Conservation (phyloP, 2,797 vertebrate genomes). For the Neosalanx taihuensis region DNA sequence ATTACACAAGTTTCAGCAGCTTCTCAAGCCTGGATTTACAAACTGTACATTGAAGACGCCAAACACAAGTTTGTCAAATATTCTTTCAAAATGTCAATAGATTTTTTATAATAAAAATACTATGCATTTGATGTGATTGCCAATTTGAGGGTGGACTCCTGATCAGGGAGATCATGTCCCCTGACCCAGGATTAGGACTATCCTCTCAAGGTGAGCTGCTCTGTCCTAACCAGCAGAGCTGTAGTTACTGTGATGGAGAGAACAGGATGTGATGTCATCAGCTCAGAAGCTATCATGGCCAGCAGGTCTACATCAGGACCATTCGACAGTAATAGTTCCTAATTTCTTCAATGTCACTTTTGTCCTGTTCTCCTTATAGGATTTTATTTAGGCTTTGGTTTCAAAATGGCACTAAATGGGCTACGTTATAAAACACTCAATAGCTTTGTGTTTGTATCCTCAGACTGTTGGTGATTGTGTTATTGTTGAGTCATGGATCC, state of each 20-base stretch:
- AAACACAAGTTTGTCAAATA: background rate
- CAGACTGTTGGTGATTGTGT: background rate
- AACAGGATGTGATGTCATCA: too few species aligned
- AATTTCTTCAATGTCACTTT: too few species aligned
- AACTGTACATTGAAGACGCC: conserved; percentile 12
- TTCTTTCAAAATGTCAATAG: conserved; percentile 1
- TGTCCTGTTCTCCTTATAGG: too few species aligned
- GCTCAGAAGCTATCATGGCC: too few species aligned
- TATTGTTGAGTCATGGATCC: background rate
- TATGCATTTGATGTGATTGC: background rate
- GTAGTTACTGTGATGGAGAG: background rate
- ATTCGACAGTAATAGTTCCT: too few species aligned
- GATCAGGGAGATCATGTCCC: too few species aligned
- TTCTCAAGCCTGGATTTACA: conserved; percentile 11
- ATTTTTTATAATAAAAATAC: background rate
- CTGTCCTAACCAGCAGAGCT: background rate
- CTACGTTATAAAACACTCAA: too few species aligned
- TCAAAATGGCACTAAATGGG: background rate
- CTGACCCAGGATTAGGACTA: background rate
- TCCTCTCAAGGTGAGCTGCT: background rate
- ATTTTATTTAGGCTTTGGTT: background rate
- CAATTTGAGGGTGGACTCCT: too few species aligned
- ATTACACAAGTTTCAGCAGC: background rate
- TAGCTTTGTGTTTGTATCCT: too few species aligned
- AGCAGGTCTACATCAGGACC: background rate